phyloP scores from a whole-genome alignment of 2,888 invertebrate genomes.

The Caenorhabditis doughertyi region DNA sequence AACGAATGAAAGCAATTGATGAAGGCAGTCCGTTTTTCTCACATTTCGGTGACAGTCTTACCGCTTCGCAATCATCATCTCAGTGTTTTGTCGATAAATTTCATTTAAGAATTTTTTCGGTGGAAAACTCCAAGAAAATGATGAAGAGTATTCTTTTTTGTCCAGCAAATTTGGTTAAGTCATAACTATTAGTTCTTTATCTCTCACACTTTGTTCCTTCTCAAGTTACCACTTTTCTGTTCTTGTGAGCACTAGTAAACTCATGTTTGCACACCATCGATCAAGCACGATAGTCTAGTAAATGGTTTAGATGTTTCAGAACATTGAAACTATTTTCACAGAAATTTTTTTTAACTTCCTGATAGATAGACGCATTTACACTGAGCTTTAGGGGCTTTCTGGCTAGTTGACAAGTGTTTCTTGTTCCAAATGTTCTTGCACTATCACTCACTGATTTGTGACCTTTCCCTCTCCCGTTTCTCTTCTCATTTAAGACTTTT shows the following conservation, averaged over 20 bases:
- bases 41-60: conserved; percentile 27
- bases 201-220: not conserved
- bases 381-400: not conserved
- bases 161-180: no score
- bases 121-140: no score
- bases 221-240: not conserved
- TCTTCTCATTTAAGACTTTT: not conserved
- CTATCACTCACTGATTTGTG: conserved; percentile 43
- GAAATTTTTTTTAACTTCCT: not conserved
- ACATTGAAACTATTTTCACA: not conserved
- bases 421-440: not conserved
- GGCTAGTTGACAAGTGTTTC: not conserved
- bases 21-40: conserved; percentile 20
- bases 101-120: no score
- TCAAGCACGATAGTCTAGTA: not conserved
- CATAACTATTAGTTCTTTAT: not conserved
- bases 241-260: not conserved
- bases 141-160: not conserved
- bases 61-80: conserved; percentile 18
- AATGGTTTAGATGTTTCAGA: not conserved
- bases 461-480: conserved; percentile 19
- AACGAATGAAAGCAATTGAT: conserved; percentile 11
- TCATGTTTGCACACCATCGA: conserved; percentile 1
- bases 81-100: not conserved
- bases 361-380: not conserved